Percentiles rank a stretch among this genome's conserved stretches.
phyloP scores from a whole-genome alignment of 2,797 vertebrate species.

The Falco cherrug region DNA sequence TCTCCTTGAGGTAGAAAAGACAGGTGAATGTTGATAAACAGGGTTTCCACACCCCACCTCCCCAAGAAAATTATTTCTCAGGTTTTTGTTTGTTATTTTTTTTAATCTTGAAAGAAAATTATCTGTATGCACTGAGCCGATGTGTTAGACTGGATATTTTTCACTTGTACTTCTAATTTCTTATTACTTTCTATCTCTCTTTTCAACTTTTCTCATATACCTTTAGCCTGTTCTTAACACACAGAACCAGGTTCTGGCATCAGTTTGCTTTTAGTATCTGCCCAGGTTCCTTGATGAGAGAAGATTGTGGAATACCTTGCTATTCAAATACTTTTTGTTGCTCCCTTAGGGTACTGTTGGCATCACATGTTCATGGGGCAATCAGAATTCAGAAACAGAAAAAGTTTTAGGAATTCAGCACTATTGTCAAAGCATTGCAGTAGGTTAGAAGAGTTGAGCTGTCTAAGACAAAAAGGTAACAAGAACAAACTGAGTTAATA shows the following conservation, averaged over 20 bases:
- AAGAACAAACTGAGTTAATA: not conserved
- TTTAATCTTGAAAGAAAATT: not conserved
- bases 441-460: not conserved
- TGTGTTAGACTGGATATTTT: not conserved
- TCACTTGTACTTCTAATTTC: not conserved
- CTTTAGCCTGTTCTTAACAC: not conserved
- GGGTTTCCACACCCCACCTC: not conserved
- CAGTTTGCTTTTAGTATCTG: not conserved
- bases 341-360: not conserved
- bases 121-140: not conserved
- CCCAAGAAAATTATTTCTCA: not conserved
- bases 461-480: not conserved
- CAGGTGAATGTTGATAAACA: not conserved
- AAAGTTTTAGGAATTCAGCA: not conserved
- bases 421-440: not conserved
- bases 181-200: not conserved
- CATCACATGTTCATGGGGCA: not conserved
- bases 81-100: no score
- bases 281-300: not conserved
- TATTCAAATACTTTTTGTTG: not conserved
- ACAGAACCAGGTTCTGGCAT: not conserved
- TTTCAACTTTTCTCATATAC: not conserved
- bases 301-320: not conserved
- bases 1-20: slow-evolving; percentile 10
- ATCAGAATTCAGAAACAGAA: not conserved